These are phyloP conservation scores for Meiosimyza decipiens DNA, from an alignment of 2,888 invertebrate genomes.

Conservation along the genomic window DNA sequence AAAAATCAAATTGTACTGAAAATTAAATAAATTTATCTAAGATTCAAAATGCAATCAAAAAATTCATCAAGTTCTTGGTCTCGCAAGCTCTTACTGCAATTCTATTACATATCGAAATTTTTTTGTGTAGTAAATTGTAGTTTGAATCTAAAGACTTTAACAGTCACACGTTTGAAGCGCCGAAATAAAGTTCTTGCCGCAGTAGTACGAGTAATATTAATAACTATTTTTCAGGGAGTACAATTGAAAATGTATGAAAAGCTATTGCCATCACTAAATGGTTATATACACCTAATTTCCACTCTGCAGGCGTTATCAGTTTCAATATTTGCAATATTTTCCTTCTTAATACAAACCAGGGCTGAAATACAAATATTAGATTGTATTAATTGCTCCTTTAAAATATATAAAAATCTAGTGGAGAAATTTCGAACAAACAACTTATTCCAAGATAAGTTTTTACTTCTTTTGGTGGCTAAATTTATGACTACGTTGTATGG, in stretches of 20 bases:
- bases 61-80: constrained; percentile 35
- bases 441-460: constrained; percentile 49
- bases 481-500: constrained; percentile 49
- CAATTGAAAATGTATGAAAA: constrained; percentile 44
- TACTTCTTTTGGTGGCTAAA: constrained; percentile 44
- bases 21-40: no score
- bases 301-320: constrained; percentile 50
- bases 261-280: constrained; percentile 15
- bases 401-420: constrained; percentile 46
- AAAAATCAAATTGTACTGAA: no score
- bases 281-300: constrained; percentile 47
- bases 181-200: constrained; percentile 40
- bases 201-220: constrained; percentile 47
- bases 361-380: constrained; percentile 43
- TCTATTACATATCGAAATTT: constrained; percentile 48
- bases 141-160: constrained; percentile 41
- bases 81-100: constrained; percentile 43
- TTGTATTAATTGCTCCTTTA: constrained; percentile 51
- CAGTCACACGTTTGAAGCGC: constrained; percentile 39
- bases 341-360: constrained; percentile 50
- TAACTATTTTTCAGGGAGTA: constrained; percentile 46
- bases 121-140: constrained; percentile 49
- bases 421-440: constrained; percentile 33
- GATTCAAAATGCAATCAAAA: no score
- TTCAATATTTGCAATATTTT: constrained; percentile 48